Evolutionary conservation across 2,797 vertebrate genomes (phyloP).

Genomic region (Gastrophryne carolinensis): DNA sequence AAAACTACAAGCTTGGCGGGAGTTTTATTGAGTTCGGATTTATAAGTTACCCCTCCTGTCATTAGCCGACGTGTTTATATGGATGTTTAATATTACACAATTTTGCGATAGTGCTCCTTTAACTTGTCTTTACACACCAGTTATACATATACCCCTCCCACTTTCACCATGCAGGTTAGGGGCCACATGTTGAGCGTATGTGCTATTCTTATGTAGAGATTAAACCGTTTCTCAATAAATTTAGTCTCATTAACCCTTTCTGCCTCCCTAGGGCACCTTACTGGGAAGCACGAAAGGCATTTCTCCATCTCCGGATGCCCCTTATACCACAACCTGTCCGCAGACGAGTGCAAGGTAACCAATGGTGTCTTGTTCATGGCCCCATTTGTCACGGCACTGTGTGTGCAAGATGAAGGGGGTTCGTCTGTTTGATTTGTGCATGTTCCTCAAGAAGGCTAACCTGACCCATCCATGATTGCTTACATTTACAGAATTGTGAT

Average conservation of each 20-base stretch:
- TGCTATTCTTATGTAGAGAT: no score
- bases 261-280: constrained; percentile 82
- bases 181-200: no score
- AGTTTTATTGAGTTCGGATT: no score
- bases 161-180: no score
- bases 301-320: constrained; percentile 97
- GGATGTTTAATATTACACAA: no score
- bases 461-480: constrained; percentile 36
- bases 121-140: no score
- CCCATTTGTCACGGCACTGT: constrained; percentile 38
- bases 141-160: no score
- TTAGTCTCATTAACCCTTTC: constrained; percentile 27
- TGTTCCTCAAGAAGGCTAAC: constrained; percentile 15
- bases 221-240: no score
- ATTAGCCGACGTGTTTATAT: no score
- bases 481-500: constrained; percentile 57
- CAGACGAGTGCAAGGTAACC: constrained; percentile 94
- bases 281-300: constrained; percentile 95
- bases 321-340: constrained; percentile 95
- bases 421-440: neutral
- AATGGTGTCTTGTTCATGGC: neutral
- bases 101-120: no score
- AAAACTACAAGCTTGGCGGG: no score
- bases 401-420: constrained; percentile 33
- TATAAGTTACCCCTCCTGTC: no score